These are phyloP conservation scores for Dione juno DNA, from an alignment of 2,888 invertebrate genomes.

Conservation along the genomic window DNA sequence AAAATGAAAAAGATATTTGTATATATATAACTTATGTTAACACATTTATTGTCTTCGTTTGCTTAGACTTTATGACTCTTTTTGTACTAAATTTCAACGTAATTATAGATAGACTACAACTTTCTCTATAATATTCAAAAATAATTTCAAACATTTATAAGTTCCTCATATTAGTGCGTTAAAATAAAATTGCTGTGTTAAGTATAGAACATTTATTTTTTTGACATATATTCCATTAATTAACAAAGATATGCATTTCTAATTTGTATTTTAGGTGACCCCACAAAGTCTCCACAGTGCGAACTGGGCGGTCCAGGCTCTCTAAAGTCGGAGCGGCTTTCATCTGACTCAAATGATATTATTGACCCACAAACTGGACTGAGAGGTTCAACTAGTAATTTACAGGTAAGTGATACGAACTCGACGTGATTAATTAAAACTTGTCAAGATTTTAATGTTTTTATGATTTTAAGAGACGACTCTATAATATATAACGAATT, in stretches of 20 bases:
- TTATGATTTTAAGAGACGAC: background rate
- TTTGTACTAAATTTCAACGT: too few species aligned
- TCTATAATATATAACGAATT: background rate
- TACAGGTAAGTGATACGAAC: conserved; percentile 63
- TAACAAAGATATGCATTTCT: background rate
- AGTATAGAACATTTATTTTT: too few species aligned
- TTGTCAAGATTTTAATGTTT: background rate
- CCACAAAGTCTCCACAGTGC: conserved; percentile 79
- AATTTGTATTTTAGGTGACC: conserved; percentile 67
- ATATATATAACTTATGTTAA: too few species aligned
- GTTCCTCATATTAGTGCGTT: too few species aligned
- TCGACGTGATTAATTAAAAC: conserved; percentile 8
- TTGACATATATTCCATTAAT: too few species aligned
- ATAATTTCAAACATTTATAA: too few species aligned
- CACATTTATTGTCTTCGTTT: too few species aligned
- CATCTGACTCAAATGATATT: conserved; percentile 81
- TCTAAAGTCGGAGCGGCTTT: conserved; percentile 78
- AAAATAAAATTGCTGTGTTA: too few species aligned
- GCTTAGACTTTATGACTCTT: too few species aligned
- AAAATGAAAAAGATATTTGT: too few species aligned
- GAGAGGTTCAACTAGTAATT: conserved; percentile 69
- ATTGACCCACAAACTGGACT: conserved; percentile 80
- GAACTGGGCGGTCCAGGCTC: conserved; percentile 80
- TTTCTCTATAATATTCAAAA: too few species aligned
- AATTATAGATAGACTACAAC: too few species aligned